These are phyloP conservation scores for Notospermus geniculatus DNA, from an alignment of 1,140 invertebrate species.

Conservation along the genomic window DNA sequence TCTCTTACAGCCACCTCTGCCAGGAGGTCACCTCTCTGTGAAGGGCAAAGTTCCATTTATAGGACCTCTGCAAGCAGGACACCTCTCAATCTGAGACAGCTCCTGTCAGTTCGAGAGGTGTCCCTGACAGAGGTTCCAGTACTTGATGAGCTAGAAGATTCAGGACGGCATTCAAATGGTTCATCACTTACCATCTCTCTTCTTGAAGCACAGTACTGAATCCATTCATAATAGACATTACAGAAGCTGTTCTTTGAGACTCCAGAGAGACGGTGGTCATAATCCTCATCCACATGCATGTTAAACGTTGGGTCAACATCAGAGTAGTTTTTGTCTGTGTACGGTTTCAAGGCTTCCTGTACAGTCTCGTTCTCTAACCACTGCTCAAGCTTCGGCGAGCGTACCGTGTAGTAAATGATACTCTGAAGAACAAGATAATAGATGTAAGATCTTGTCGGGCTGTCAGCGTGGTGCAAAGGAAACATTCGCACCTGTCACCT, in stretches of 20 bases:
- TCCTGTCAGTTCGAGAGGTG: too few relatives aligned
- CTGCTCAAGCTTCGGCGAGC: slow-evolving; percentile 81
- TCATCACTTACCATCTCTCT: slow-evolving; percentile 58
- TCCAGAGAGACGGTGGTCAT: slow-evolving; percentile 60
- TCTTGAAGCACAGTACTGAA: slow-evolving; percentile 80
- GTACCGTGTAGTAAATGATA: slow-evolving; percentile 94
- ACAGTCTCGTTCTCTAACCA: slow-evolving; percentile 83
- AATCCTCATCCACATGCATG: slow-evolving; percentile 52
- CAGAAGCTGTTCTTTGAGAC: slow-evolving; percentile 90
- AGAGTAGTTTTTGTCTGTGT: slow-evolving; percentile 82
- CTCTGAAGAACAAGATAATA: slow-evolving; percentile 65
- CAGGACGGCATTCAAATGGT: too few relatives aligned
- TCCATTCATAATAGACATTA: slow-evolving; percentile 88
- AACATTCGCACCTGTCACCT: too few relatives aligned
- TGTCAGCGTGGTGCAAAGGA: too few relatives aligned
- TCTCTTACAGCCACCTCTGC: too few relatives aligned
- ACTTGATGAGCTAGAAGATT: too few relatives aligned
- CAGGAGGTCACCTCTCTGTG: too few relatives aligned
- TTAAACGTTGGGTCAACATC: slow-evolving; percentile 97
- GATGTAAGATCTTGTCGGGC: too few relatives aligned
- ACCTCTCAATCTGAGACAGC: too few relatives aligned
- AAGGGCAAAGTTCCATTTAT: too few relatives aligned
- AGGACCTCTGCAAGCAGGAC: too few relatives aligned
- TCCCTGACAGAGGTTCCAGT: too few relatives aligned
- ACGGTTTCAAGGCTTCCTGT: slow-evolving; percentile 74